Evolutionary conservation across 2,888 invertebrate species (phyloP), one percentile per base, ranked within the genome.

Genomic region (Drosophila antonietae): DNA sequence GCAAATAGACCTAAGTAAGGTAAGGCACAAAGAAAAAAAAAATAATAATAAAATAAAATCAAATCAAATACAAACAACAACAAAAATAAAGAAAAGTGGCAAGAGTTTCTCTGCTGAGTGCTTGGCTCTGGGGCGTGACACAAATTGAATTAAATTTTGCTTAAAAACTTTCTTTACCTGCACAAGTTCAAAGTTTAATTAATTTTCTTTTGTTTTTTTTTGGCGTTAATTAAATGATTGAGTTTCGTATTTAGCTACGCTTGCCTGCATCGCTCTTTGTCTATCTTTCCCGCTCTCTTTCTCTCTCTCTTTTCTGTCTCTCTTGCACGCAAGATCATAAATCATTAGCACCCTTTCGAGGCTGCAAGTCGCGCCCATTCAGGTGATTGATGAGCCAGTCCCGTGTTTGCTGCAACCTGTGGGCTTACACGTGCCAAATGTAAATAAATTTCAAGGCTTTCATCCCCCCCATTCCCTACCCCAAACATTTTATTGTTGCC

Each of bases 121-220:
- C 46, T 41, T 35, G 47, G 49, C 53, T 20, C 20, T 12, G 46
- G 70, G 69, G 80, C 67, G 77, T 88, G 70, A 80, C 70, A 70
- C 62, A 88, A 87, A 84, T 89, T 84, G 82, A 84, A 88, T 84
- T 88, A 89, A 89, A 84, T 89, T 87, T 89, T 78, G 31, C 70
- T 65, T 71, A 33, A 80, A 76, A 73, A 78, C 67, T 78, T 77
- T 52, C 67, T 78, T 77, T 49, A 70, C 51, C 80, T 67, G 28
- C 20, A 20, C 71, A 72, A 86, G 87, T 88, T 88, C 87, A 86
- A 75, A 88, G 88, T 81, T 79, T 88, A 84, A 84, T 84, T 89
- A 89, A 84, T 84, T 89, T 87, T 79, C 84, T 84, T 87, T 84
- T 89, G 88, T 87, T 79, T 89, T 87, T 79, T 89, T 79, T 79